Conservation (phyloP, 1,140 invertebrate genomes). For the Condylostylus longicornis region DNA sequence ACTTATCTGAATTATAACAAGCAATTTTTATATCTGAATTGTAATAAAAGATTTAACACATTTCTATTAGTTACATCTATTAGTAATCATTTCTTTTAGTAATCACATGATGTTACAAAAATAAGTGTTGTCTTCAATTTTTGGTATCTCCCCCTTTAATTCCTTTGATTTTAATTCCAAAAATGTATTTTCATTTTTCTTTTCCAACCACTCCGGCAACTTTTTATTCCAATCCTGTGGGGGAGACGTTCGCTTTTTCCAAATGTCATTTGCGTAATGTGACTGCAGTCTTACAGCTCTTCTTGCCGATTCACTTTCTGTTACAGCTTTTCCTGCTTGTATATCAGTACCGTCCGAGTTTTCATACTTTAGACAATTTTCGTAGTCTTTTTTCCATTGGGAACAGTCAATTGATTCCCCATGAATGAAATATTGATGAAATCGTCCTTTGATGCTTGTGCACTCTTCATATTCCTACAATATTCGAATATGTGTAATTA, state of each 20-base stretch:
- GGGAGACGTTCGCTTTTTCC: slow-evolving; percentile 57
- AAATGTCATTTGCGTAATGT: slow-evolving; percentile 59
- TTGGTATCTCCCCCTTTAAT: slow-evolving; percentile 29
- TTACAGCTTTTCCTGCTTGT: slow-evolving; percentile 43
- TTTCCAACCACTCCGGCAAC: slow-evolving; percentile 54
- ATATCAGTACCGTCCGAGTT: slow-evolving; percentile 39
- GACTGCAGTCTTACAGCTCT: slow-evolving; percentile 42
- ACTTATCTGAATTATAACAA: too few species aligned
- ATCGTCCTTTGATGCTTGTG: slow-evolving; percentile 50
- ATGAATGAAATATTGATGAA: slow-evolving; percentile 73
- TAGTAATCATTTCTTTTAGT: too few species aligned
- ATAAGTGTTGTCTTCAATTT: slow-evolving; percentile 12
- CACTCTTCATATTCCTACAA: slow-evolving; percentile 71
- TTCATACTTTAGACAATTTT: slow-evolving; percentile 56
- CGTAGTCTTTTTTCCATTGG: slow-evolving; percentile 60
- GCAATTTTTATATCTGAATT: too few species aligned
- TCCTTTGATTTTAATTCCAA: slow-evolving; percentile 47
- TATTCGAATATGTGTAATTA: too few species aligned
- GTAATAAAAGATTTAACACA: too few species aligned
- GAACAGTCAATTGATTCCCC: slow-evolving; percentile 56
- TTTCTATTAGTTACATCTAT: too few species aligned
- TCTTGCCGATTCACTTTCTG: slow-evolving; percentile 54
- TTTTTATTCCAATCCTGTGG: slow-evolving; percentile 64
- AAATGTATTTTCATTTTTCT: slow-evolving; percentile 49
- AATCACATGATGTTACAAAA: too few species aligned